Base-by-base conservation (phyloP, 2,113 vertebrate species). In the Apistogramma diplotaenia region DNA sequence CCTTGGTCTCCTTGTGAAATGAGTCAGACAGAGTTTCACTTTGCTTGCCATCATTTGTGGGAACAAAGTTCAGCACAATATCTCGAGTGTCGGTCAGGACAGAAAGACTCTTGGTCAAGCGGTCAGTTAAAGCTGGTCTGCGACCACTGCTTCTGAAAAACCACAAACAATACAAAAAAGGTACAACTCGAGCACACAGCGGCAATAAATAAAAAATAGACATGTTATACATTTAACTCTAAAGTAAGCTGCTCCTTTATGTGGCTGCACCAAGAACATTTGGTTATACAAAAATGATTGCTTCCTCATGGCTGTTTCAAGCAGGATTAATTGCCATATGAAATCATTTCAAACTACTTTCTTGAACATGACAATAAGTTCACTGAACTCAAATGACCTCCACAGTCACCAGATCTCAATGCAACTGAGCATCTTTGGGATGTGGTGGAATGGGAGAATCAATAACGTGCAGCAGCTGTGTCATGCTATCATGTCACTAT, bases 31-130 rank as follows among this genome's bases (percentile, higher is more conserved):
- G 67, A 31, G 87, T 85, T 40, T 92, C 92, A 76, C 57, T 87
- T 37, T 92, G 59, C 23, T 76, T 85, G 89, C 89, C 84, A 55
- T 84, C 89, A 33, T 91, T 90, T n/a, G 89, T 92, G 0, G 74
- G 90, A 37, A 91, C 91, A 78, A 95, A 91, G 85, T 95, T 96
- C 49, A 96, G 86, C 33, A 93, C 91, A 0, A 93, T 91, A 81
- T 96, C 95, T 12, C 96, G 90, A 3, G 93, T 93, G 1, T 94
- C 92, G 1, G 95, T 95, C 61, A 89, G 76, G 29, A 91, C 59
- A 33, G 89, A 89, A 65, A 91, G 86, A 25, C 89, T 95, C 87
- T 89, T 93, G 78, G 92, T 91, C 9, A 94, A 81, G 58, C 79
- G 80, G 25, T 94, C 89, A 10, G 94, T n/a, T 19, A 90, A 78